Conservation (phyloP, 2,797 vertebrate species). For the Pangasius macronema region DNA sequence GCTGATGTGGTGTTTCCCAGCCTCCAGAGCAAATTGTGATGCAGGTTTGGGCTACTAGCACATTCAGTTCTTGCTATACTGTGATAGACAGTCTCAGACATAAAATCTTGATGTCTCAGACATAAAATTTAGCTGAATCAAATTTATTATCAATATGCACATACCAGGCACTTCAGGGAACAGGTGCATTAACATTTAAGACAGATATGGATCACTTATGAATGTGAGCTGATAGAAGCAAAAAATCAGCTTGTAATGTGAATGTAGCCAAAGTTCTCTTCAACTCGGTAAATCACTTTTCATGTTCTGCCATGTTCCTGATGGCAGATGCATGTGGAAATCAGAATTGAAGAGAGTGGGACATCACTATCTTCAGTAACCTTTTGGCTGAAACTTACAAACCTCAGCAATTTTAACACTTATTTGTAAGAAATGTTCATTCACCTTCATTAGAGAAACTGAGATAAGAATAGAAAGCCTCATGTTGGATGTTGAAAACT, state of each 20-base stretch:
- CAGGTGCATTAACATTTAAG: neutral
- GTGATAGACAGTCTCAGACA: neutral
- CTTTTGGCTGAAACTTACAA: neutral
- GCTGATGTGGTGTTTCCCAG: neutral
- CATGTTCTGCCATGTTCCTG: neutral
- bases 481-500: neutral
- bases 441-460: neutral
- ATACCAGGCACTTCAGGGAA: neutral
- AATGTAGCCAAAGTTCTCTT: neutral
- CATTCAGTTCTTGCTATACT: neutral
- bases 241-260: neutral
- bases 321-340: neutral
- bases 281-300: neutral
- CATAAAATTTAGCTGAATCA: neutral
- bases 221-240: neutral
- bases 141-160: neutral
- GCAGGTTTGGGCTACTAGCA: too few relatives aligned
- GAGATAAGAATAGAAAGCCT: neutral
- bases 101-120: neutral
- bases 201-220: neutral
- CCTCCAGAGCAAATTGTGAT: neutral
- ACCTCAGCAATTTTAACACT: neutral
- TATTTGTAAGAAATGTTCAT: neutral
- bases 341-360: neutral
- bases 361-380: neutral